Evolutionary conservation across 2,113 vertebrate genomes (phyloP), one percentile per base, ranked within the genome.

Genomic region (Aldabrachelys gigantea): DNA sequence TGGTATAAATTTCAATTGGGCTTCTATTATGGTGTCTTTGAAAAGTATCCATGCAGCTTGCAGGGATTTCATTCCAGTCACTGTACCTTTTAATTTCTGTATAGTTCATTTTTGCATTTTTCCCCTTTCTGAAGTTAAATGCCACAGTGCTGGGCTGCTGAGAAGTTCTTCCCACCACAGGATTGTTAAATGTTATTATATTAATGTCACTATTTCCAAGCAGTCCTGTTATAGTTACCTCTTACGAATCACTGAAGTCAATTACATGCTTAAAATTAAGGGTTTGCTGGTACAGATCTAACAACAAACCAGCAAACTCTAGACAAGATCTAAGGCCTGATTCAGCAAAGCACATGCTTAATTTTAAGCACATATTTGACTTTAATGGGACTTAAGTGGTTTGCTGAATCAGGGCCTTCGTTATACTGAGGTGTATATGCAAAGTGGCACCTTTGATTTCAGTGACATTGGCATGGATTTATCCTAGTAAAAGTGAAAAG

Each of bases 401-500:
- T 80, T 80, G 47, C 81, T 87, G 83, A 88, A 91, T 88, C 72
- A 95, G 90, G 87, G 83, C 95, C 52, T 88, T 85, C 86, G 91
- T 65, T 27, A 91, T 79, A 84, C 87, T 47, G 96, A 10, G 25
- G 96, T 80, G 62, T 13, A 27, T 11, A 56, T 22, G 92, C 93
- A 93, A 69, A 92, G 91, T 87, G 95, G n/a, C 57, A 44, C 89
- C 85, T 82, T n/a, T 85, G 62, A 84, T 84, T 86, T 83, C 88
- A 57, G 83, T 57, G 91, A 89, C 0, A 3, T 93, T 93, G 91
- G 85, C 25, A 35, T 41, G 96, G 96, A 89, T 94, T 96, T 91
- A 76, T 88, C 89, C 94, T 56, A 89, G 78, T 92, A 83, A 85
- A 95, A 81, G 79, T 83, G 24, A 50, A 93, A 92, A 96, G 94